Evolutionary conservation across 2,113 vertebrate genomes (phyloP).

Genomic region (Chascanopsetta lugubris): DNA sequence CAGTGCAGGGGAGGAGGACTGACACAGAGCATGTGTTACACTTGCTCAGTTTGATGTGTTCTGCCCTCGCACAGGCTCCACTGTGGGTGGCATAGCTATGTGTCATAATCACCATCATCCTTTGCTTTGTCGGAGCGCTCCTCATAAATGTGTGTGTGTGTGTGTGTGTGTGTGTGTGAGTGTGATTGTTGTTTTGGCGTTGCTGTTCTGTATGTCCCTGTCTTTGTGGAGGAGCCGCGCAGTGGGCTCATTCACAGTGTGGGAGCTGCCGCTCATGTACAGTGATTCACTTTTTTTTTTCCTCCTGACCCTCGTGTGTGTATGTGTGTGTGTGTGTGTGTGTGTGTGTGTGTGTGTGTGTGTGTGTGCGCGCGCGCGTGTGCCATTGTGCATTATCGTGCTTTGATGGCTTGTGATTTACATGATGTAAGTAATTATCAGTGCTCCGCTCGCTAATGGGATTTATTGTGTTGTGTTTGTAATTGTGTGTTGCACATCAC

Average conservation of each 20-base stretch:
- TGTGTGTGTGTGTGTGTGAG: slow-evolving; percentile 25
- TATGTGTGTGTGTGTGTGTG: too few relatives aligned
- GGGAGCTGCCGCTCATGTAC: slow-evolving; percentile 64
- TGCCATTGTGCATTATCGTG: slow-evolving; percentile 29
- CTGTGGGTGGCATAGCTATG: slow-evolving; percentile 79
- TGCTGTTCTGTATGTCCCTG: slow-evolving; percentile 56
- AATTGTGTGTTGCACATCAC: neutral
- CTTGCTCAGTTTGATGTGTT: slow-evolving; percentile 77
- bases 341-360: too few relatives aligned
- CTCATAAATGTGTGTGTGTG: slow-evolving; percentile 44
- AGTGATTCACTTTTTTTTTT: slow-evolving; percentile 65
- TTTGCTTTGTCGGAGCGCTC: slow-evolving; percentile 66
- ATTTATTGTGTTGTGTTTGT: neutral
- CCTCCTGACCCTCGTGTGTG: slow-evolving; percentile 53
- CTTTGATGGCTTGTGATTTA: slow-evolving; percentile 40
- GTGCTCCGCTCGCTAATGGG: slow-evolving; percentile 4
- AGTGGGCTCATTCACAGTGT: slow-evolving; percentile 74
- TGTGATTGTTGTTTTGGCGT: slow-evolving; percentile 46
- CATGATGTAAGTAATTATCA: slow-evolving; percentile 48
- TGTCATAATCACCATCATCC: slow-evolving; percentile 79
- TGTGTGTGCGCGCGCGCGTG: too few relatives aligned
- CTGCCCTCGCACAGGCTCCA: slow-evolving; percentile 75
- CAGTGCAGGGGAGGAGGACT: slow-evolving; percentile 78
- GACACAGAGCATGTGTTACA: slow-evolving; percentile 80
- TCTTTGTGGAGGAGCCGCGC: slow-evolving; percentile 69